Evolutionary conservation across 2,113 vertebrate species (phyloP), one percentile per base, ranked within the genome.

Genomic region (Anoplopoma fimbria): DNA sequence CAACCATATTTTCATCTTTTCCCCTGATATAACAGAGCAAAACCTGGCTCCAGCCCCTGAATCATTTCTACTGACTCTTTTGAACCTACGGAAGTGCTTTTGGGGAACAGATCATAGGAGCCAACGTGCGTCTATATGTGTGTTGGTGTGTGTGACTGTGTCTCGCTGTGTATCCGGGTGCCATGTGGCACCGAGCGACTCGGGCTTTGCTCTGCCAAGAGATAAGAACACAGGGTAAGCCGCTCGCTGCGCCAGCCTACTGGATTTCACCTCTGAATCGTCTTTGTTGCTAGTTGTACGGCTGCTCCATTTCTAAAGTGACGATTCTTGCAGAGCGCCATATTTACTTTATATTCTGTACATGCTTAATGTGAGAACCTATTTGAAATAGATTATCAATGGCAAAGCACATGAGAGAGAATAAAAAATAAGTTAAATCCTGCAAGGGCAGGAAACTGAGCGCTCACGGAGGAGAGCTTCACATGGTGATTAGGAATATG

Each of bases 171-270:
- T 81, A 90, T 91, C 89, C 89, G 89, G 80, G 87, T 84, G 93
- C 94, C 95, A 94, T 95, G 94, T 94, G 93, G 91, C 93, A 89
- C 65, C 0, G 84, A 87, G 92, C 79, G 40, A 75, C 91, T 69
- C 70, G 31, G 31, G 89, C 91, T 91, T 88, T 79, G 89, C 93
- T 91, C 92, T 90, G 91, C 89, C 88, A 92, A 88, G 69, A 92
- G 93, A 94, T 94, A 93, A 93, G 91, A 91, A 91, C 90, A 87
- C 86, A 81, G 90, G 60, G 77, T 87, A 93, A 93, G 89, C 89
- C 15, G 67, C 88, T 93, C 70, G 83, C 89, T 84, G 87, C 34
- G 79, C 86, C 89, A 88, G 91, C 92, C 88, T 77, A 84, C 91
- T 91, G 92, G 88, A 88, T 88, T 89, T 90, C 82, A 85, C 89